Percentiles rank a stretch among this genome's conserved stretches.
These are phyloP conservation scores for Nipponacmea schrenckii DNA, from an alignment of 2,888 invertebrate species.

Conservation along the genomic window DNA sequence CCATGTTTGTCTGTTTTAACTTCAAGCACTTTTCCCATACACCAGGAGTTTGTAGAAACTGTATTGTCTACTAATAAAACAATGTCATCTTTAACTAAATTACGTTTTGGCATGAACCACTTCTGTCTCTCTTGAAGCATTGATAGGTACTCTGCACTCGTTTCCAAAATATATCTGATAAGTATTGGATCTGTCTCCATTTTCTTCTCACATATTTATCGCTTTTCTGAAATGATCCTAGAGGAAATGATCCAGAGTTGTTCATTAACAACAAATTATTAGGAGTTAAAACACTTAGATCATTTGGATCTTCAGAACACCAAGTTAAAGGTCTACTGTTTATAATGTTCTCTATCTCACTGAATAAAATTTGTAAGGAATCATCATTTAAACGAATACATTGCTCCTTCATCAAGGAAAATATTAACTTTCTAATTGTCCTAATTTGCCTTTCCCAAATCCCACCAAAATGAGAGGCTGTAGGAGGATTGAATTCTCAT, in stretches of 20 bases:
- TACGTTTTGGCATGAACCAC: slow-evolving; percentile 12
- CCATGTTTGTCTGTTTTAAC: slow-evolving; percentile 11
- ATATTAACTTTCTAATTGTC: slow-evolving; percentile 23
- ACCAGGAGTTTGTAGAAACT: slow-evolving; percentile 14
- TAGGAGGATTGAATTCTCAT: slow-evolving; percentile 35
- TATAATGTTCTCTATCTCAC: slow-evolving; percentile 31
- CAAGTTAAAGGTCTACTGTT: slow-evolving; percentile 30
- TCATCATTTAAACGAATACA: slow-evolving; percentile 26
- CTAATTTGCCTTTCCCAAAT: slow-evolving; percentile 37
- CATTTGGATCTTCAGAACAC: slow-evolving; percentile 20
- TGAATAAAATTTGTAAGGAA: slow-evolving; percentile 25
- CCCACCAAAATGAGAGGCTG: slow-evolving; percentile 31
- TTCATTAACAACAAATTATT: slow-evolving; percentile 26
- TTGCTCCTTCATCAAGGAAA: slow-evolving; percentile 22
- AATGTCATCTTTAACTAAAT: slow-evolving; percentile 6
- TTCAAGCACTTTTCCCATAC: slow-evolving; percentile 7
- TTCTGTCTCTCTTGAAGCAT: slow-evolving; percentile 24
- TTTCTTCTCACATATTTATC: slow-evolving; percentile 27
- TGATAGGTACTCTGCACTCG: slow-evolving; percentile 23
- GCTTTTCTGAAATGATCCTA: slow-evolving; percentile 26
- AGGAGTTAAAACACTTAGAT: slow-evolving; percentile 29
- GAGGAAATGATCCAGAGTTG: slow-evolving; percentile 16
- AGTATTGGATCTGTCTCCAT: slow-evolving; percentile 36
- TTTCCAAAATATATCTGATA: slow-evolving; percentile 30
- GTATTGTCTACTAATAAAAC: slow-evolving; percentile 11